phyloP scores from a whole-genome alignment of 2,888 invertebrate species.

The Andrena haemorrhoa region DNA sequence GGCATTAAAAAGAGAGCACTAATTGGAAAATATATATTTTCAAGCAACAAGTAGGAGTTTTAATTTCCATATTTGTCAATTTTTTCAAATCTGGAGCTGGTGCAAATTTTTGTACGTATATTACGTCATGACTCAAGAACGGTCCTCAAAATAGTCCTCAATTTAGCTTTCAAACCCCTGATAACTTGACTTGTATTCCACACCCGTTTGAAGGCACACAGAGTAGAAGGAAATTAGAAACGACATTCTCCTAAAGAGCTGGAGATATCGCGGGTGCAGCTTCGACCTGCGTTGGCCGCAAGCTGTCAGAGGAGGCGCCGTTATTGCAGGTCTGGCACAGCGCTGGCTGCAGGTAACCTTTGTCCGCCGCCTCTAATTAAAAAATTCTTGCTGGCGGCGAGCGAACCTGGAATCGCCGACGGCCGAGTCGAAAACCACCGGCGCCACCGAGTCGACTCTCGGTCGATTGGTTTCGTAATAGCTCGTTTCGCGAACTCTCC shows the following conservation, averaged over 20 bases:
- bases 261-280: slow-evolving; percentile 1
- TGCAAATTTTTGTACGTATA: no score
- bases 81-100: no score
- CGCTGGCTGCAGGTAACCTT: slow-evolving; percentile 40
- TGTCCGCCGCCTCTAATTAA: slow-evolving; percentile 53
- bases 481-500: slow-evolving; percentile 37
- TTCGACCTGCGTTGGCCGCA: slow-evolving; percentile 5
- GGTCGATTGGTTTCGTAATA: slow-evolving; percentile 51
- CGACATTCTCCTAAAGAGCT: not conserved
- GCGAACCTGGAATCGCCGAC: slow-evolving; percentile 26
- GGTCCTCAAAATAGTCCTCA: no score
- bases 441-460: slow-evolving; percentile 45
- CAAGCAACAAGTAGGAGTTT: no score
- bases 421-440: slow-evolving; percentile 41
- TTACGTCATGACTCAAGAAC: no score
- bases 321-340: slow-evolving; percentile 17
- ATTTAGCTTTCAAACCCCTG: no score
- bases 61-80: no score
- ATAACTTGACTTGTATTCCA: no score
- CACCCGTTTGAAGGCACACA: not conserved
- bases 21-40: no score
- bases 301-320: slow-evolving; percentile 25
- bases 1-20: no score
- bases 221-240: not conserved
- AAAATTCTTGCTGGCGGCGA: slow-evolving; percentile 41